These are phyloP conservation scores for Meteorus cinctellus DNA, from an alignment of 2,888 invertebrate species.

Conservation along the genomic window DNA sequence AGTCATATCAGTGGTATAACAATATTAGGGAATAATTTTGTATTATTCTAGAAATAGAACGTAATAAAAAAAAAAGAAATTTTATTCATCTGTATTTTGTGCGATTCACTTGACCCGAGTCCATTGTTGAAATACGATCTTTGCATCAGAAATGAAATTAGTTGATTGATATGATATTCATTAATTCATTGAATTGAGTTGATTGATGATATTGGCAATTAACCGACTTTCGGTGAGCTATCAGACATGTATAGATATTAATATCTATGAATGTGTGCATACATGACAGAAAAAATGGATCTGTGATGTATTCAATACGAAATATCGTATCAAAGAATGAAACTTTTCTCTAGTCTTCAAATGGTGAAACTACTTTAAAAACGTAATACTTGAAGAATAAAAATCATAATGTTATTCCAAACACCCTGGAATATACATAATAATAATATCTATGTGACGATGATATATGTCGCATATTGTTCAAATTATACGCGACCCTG, in stretches of 20 bases:
- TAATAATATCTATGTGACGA: neutral
- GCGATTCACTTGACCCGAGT: conserved; percentile 9
- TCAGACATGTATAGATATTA: neutral
- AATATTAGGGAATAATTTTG: neutral
- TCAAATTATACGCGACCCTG: neutral
- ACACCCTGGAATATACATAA: neutral
- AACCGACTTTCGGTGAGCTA: conserved; percentile 47
- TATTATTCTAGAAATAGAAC: neutral
- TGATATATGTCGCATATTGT: neutral
- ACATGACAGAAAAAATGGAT: neutral
- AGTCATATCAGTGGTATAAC: too few relatives aligned
- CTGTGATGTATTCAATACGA: too few relatives aligned
- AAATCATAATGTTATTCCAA: too few relatives aligned
- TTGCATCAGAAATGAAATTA: neutral
- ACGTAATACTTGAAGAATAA: too few relatives aligned
- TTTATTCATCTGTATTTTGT: neutral
- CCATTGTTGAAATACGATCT: conserved; percentile 7
- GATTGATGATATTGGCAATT: conserved; percentile 61
- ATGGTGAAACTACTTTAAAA: too few relatives aligned
- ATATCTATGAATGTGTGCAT: neutral
- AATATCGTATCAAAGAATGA: too few relatives aligned
- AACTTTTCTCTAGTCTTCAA: too few relatives aligned
- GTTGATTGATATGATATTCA: neutral
- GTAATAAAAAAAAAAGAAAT: neutral
- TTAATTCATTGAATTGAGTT: conserved; percentile 41